Evolutionary conservation across 1,140 invertebrate species (phyloP), one percentile per base, ranked within the genome.

Genomic region (Harlomillsia oculata): DNA sequence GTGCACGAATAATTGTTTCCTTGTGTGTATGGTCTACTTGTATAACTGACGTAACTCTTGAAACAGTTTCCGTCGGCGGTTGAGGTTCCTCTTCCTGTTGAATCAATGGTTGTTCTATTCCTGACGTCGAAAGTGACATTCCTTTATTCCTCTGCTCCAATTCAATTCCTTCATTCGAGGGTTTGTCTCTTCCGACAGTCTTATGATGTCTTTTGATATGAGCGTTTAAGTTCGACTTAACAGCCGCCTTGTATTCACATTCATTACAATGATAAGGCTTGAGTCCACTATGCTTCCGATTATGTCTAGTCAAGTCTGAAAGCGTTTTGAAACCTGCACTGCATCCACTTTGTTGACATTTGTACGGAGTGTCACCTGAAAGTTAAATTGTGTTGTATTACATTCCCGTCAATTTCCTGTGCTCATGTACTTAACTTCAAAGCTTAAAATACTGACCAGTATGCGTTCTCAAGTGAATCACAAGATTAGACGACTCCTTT

Each of bases 391-490:
- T 51, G 14, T 43, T 29, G 46, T 20, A 56, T 16, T 25, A 20
- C 43, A 56, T 29, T 40, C n/a, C 51, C 8, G 25, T 26, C 45
- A 59, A 48, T 51, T 32, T 28, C 46, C 48, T 14, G 59, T 34
- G 20, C 48, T 53, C 23, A 46, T 44, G 0, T 18, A 37, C 1
- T 30, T 23, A n/a, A 1, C 3, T 16, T 30, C 18, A 23, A 21
- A 26, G 13, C 39, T 18, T 37, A 5, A 49, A 57, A 60, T 18
- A 37, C 14, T 29, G 59, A 63, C 75, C 74, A 8, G 75, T 76
- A 62, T 77, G 75, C 16, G 68, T 70, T 20, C 73, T 65, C 21
- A 75, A 59, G 62, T 77, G 75, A 11, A 74, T 70, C 26, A 68
- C 69, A 16, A 77, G 67, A 58, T 76, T 72, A 45, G 71, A 72